phyloP scores from a whole-genome alignment of 2,888 invertebrate genomes.

The Octonoba sinensis region DNA sequence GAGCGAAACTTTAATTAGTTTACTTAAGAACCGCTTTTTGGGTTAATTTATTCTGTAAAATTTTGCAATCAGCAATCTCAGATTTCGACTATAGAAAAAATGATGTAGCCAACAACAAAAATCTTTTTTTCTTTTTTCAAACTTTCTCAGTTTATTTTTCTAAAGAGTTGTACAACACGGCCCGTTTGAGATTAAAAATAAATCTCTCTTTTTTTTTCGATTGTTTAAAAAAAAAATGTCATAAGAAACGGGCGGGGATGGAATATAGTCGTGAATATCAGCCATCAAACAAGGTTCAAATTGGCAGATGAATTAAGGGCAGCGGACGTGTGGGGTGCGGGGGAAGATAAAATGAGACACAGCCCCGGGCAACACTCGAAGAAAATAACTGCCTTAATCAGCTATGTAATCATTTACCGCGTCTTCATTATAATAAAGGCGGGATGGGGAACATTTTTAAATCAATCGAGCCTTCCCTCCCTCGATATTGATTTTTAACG shows the following conservation, averaged over 20 bases:
- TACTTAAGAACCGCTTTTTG: too few relatives aligned
- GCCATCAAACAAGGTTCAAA: conserved; percentile 57
- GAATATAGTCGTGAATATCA: conserved; percentile 2
- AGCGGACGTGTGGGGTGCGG: not conserved
- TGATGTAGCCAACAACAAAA: too few relatives aligned
- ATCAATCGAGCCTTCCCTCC: conserved; percentile 41
- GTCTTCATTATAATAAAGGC: conserved; percentile 62
- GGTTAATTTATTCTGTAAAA: too few relatives aligned
- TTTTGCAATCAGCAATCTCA: too few relatives aligned
- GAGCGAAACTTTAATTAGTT: too few relatives aligned
- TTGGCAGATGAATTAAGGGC: conserved; percentile 43
- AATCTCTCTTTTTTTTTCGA: too few relatives aligned
- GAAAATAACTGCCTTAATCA: conserved; percentile 62
- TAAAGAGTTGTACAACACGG: too few relatives aligned
- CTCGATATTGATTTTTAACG: conserved; percentile 8
- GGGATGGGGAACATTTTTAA: conserved; percentile 59
- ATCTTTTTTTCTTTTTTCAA: too few relatives aligned
- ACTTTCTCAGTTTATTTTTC: too few relatives aligned
- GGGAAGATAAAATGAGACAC: conserved; percentile 37
- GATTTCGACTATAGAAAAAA: too few relatives aligned
- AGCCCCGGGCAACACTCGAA: conserved; percentile 55
- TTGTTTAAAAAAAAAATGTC: too few relatives aligned
- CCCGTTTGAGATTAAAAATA: too few relatives aligned
- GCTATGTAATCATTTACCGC: conserved; percentile 62
- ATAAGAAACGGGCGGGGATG: conserved; percentile 1